phyloP scores from a whole-genome alignment of 2,797 vertebrate species.

The Menidia menidia region DNA sequence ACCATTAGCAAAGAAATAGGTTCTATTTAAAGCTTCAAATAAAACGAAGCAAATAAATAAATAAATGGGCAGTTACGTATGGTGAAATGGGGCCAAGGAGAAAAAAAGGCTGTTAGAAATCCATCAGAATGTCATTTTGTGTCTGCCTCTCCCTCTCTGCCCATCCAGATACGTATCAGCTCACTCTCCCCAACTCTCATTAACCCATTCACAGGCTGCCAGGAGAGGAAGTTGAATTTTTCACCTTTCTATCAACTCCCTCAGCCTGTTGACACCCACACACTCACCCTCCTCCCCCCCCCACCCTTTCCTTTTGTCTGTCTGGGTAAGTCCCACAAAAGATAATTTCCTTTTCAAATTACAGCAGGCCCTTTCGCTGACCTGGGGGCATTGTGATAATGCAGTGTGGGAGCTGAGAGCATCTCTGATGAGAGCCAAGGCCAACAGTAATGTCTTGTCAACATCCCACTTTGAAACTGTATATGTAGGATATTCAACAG shows the following conservation, averaged over 20 bases:
- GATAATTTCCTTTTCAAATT: slow-evolving; percentile 87
- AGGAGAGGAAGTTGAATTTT: slow-evolving; percentile 59
- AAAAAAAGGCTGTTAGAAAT: slow-evolving; percentile 75
- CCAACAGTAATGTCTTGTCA: slow-evolving; percentile 70
- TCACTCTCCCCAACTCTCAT: slow-evolving; percentile 75
- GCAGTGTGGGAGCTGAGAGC: slow-evolving; percentile 73
- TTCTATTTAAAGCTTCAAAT: slow-evolving; percentile 59
- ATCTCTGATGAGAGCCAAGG: slow-evolving; percentile 73
- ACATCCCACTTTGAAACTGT: slow-evolving; percentile 43
- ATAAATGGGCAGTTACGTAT: slow-evolving; percentile 50
- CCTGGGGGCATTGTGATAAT: slow-evolving; percentile 80
- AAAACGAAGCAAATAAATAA: slow-evolving; percentile 42
- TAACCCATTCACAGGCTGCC: slow-evolving; percentile 78
- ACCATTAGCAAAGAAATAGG: slow-evolving; percentile 71
- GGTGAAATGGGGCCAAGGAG: slow-evolving; percentile 75
- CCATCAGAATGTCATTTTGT: slow-evolving; percentile 80
- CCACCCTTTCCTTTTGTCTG: slow-evolving; percentile 57
- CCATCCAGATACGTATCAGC: slow-evolving; percentile 75
- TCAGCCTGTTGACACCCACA: slow-evolving; percentile 44
- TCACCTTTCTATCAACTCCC: slow-evolving; percentile 53
- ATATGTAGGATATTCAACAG: slow-evolving; percentile 32
- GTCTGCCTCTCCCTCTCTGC: slow-evolving; percentile 49
- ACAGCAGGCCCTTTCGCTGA: slow-evolving; percentile 77
- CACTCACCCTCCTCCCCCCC: slow-evolving; percentile 1
- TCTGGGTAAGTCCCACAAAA: slow-evolving; percentile 79